Base-by-base conservation (phyloP, 2,797 vertebrate genomes). In the Galagoides demidoff region DNA sequence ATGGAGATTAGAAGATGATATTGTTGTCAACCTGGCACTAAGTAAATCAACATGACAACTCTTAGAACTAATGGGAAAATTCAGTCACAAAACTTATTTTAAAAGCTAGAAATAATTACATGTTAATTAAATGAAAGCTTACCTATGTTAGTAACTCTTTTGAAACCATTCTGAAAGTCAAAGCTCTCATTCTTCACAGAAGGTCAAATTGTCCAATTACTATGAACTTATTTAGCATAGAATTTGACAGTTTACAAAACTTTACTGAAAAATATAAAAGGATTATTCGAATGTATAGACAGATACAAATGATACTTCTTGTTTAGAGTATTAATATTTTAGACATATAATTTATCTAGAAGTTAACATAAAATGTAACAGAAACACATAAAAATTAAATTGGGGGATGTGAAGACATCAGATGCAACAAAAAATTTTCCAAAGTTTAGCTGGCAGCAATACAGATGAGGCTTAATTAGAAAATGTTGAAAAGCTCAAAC, bases 361-460 rank as follows among this genome's bases (percentile, higher is more conserved):
- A 83, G 76, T 37, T 92, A 88, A 78, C 20, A 7, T 81, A 89
- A 93, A 89, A 74, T 74, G 23, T 94, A 63, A 85, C 70, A 81
- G n/a, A 88, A 92, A 55, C 16, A 49, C 14, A 76, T 93, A 37
- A 64, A 94, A 93, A 86, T 92, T 85, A 92, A 86, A 45, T 37
- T 64, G 63, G 9, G 29, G 2, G 12, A 23, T 52, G 25, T n/a
- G 37, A 84, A 49, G 55, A 23, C 17, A n/a, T 74, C 37, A 27
- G 2, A 10, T 78, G 19, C 94, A 19, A 94, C 5, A 94, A 68
- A 88, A 85, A 59, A 73, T 81, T 27, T 20, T 83, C 39, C 90
- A 63, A 95, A 57, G 19, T 85, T 92, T 45, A 31, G 66, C 39
- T 71, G 8, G 3, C 25, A 63, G 61, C 39, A 92, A 22, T 29